Evolutionary conservation across 2,113 vertebrate species (phyloP).

Genomic region (Theropithecus gelada): DNA sequence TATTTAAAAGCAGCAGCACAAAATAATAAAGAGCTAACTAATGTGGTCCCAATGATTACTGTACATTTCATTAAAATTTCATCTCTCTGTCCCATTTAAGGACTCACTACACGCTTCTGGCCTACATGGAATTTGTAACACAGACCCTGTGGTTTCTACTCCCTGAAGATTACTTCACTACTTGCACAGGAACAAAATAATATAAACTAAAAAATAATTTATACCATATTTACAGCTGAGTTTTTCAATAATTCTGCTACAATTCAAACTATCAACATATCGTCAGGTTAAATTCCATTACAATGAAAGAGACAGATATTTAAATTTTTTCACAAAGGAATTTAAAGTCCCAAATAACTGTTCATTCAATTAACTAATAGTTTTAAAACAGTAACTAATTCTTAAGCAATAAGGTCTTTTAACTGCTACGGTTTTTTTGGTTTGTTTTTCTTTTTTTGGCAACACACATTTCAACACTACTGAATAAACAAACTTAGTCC

Average conservation of each 20-base stretch:
- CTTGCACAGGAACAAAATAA: constrained; percentile 14
- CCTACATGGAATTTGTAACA: constrained; percentile 79
- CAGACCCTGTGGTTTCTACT: not conserved
- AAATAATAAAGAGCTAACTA: constrained; percentile 79
- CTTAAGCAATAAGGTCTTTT: not conserved
- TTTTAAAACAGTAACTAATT: not conserved
- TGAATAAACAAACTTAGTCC: not conserved
- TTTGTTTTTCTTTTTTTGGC: not conserved
- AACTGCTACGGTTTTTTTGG: not conserved
- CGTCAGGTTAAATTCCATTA: constrained; percentile 31
- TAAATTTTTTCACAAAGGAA: constrained; percentile 20
- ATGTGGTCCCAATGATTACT: constrained; percentile 66
- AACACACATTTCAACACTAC: constrained; percentile 14
- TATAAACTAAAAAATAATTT: constrained; percentile 50
- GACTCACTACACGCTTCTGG: constrained; percentile 65
- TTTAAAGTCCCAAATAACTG: not conserved
- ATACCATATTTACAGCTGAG: not conserved
- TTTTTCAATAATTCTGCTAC: constrained; percentile 16
- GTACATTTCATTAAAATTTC: constrained; percentile 78
- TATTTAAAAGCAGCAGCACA: constrained; percentile 79
- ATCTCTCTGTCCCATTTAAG: constrained; percentile 77
- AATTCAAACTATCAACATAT: constrained; percentile 35
- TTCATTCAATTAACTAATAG: not conserved
- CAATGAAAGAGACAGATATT: not conserved
- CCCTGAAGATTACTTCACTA: constrained; percentile 21